Base-by-base conservation (phyloP, 2,113 vertebrate species). In the Galeopterus variegatus region DNA sequence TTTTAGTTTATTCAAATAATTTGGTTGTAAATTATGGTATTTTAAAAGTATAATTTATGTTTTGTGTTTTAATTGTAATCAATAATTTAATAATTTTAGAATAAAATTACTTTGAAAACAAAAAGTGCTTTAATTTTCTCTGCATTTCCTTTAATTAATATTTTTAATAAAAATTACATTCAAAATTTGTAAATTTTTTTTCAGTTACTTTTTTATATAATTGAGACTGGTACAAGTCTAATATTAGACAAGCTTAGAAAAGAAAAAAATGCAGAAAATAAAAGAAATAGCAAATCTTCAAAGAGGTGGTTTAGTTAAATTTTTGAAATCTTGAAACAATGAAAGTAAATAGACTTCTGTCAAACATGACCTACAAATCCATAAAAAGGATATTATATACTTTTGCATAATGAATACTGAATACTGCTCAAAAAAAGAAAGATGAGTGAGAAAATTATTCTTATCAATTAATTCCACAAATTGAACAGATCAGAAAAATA, bases 351-450 rank as follows among this genome's bases (percentile, higher is more conserved):
- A 84, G n/a, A 67, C 18, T 72, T 83, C n/a, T 95, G 3, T 87
- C 33, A 90, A 83, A 36, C 12, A 23, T 73, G 24, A 87, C 18
- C 33, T 28, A 93, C 50, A 21, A 84, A 88, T 91, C 83, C 50
- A 69, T 88, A 3, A 52, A 77, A 88, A 73, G 5, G 3, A 31
- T 26, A 48, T 84, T 88, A 36, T 1, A 31, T 13, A 54, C 69
- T 82, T 18, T 81, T 93, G 50, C 23, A 83, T 88, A 91, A 88
- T 84, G 48, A 65, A 75, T 93, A 67, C 85, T 93, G 94, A 93
- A 62, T 95, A 36, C 45, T 64, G 6, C 13, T 91, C 50, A 69
- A 80, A 91, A 96, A 50, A 95, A 62, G 48, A 45, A 79, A 88
- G 23, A 62, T 17, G 6, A 69, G 18, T 8, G 90, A 24, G 7